Conservation (phyloP, 2,797 vertebrate species). For the Gorsachius magnificus region DNA sequence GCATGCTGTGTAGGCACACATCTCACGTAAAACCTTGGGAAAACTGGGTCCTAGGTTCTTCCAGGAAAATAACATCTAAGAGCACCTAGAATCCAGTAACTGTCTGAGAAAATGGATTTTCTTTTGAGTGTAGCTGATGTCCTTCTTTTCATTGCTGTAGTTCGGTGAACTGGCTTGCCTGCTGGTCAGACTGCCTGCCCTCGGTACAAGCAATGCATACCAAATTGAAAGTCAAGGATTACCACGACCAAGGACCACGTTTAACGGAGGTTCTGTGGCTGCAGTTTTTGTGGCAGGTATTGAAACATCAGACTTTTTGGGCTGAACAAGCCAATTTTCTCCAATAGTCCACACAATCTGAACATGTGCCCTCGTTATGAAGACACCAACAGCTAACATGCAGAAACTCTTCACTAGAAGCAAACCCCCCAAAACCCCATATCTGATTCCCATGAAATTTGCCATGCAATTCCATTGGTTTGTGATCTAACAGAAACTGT, state of each 20-base stretch:
- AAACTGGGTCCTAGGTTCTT: neutral
- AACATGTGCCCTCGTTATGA: neutral
- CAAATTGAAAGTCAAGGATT: neutral
- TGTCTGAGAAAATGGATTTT: neutral
- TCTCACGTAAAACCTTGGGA: neutral
- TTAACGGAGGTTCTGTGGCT: neutral
- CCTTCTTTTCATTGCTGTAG: neutral
- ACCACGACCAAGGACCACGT: neutral
- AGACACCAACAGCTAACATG: neutral
- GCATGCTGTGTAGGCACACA: neutral
- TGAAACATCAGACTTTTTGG: neutral
- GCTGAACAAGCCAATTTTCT: neutral
- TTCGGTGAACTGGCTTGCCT: neutral
- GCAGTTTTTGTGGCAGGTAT: neutral
- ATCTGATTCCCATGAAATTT: neutral
- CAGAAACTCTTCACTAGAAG: neutral
- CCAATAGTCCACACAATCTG: neutral
- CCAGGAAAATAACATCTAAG: neutral
- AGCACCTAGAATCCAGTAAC: neutral
- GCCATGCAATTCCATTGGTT: neutral
- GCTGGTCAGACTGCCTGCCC: neutral
- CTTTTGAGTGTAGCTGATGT: neutral
- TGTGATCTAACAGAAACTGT: neutral
- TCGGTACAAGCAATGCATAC: neutral
- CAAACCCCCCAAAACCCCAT: neutral